Evolutionary conservation across 1,140 invertebrate genomes (phyloP), one percentile per base, ranked within the genome.

Genomic region (Pinna nobilis): DNA sequence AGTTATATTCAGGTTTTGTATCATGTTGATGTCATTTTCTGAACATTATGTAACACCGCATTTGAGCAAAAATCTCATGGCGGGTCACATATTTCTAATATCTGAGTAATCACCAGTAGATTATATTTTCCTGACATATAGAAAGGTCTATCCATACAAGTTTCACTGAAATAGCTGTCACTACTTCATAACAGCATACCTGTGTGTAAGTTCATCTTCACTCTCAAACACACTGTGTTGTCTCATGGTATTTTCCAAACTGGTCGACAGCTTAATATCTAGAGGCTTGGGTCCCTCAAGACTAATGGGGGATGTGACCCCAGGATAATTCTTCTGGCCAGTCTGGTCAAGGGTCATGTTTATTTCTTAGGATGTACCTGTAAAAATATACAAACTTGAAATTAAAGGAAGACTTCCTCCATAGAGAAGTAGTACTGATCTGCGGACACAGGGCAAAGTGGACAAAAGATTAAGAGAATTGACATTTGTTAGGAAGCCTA

Each of bases 291-390:
- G 97, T 60, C 91, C 92, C 81, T 96, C 95, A 80, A 94, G 90
- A 79, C 94, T 97, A 72, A 99, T 97, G 51, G 97, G 96, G 35
- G 96, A 96, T 5, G 97, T 98, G 92, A 98, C 96, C 47, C 97
- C 97, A 25, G 79, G 82, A 60, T 84, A 86, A 32, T 37, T 67
- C 49, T 82, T 84, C 61, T 76, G 65, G 23, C 65, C 73, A 41
- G 74, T 18, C 41, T 60, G 61, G 41, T 80, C 78, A 33, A 77
- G 67, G 35, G 78, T 70, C 82, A 82, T 83, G 32, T 11, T 61
- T 60, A 28, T 71, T 77, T 28, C n/a, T n/a, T n/a, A n/a, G n/a
- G n/a, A n/a, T n/a, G n/a, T n/a, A n/a, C n/a, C n/a, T n/a, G n/a
- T n/a, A n/a, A 49, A 78, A 70, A 60, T 53, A 68, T 3, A 50